Evolutionary conservation across 2,113 vertebrate species (phyloP).

Genomic region (Dipodomys ordii): DNA sequence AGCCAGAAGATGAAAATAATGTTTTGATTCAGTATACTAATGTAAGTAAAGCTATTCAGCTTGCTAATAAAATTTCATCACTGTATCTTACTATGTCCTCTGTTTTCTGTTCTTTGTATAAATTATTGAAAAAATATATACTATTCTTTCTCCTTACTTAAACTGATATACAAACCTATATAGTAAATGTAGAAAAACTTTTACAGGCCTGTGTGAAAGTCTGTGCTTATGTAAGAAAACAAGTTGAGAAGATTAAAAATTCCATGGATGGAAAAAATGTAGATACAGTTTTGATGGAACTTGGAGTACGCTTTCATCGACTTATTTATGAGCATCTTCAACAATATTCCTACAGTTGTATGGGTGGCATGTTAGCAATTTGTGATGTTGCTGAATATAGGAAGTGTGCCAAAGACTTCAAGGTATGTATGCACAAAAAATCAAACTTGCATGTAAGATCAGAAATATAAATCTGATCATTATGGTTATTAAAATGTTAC

Average conservation of each 20-base stretch:
- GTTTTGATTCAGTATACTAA: conserved; percentile 98
- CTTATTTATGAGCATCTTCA: conserved; percentile 98
- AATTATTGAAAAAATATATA: conserved; percentile 11
- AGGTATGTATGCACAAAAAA: conserved; percentile 83
- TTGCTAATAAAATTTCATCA: conserved; percentile 46
- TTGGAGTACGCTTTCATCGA: conserved; percentile 98
- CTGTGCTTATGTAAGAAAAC: conserved; percentile 95
- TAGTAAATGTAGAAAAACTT: conserved; percentile 75
- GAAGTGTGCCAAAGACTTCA: conserved; percentile 98
- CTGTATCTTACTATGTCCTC: neutral
- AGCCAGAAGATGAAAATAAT: conserved; percentile 98
- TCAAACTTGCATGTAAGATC: neutral
- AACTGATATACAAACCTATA: conserved; percentile 58
- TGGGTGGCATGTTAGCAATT: conserved; percentile 99
- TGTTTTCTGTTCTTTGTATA: conserved; percentile 41
- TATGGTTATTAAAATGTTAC: conserved; percentile 11
- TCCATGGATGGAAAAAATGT: conserved; percentile 99
- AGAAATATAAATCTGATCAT: conserved; percentile 39
- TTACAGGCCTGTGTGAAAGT: conserved; percentile 97
- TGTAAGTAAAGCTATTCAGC: conserved; percentile 88
- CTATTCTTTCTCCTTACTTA: conserved; percentile 58
- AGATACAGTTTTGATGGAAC: conserved; percentile 96
- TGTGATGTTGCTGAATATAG: conserved; percentile 99
- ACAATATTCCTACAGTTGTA: conserved; percentile 98
- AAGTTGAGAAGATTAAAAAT: conserved; percentile 96